These are phyloP conservation scores for Drosophila algonquin DNA, from an alignment of 2,888 invertebrate species.

Conservation along the genomic window DNA sequence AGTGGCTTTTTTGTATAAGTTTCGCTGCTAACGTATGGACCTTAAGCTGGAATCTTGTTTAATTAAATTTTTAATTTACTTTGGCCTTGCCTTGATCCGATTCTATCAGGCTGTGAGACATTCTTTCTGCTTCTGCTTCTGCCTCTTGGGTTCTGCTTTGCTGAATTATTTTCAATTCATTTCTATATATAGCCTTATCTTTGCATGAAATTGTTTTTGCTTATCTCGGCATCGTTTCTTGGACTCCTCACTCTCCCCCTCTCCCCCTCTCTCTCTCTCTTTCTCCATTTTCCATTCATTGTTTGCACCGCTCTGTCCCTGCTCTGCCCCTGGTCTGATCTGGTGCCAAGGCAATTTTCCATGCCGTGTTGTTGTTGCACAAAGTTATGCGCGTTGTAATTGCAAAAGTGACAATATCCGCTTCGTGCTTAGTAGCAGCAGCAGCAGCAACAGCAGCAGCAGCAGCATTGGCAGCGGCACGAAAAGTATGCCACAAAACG, in stretches of 20 bases:
- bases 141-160: conserved; percentile 6
- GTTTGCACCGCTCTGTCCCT: conserved; percentile 13
- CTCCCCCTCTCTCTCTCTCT: conserved; percentile 8
- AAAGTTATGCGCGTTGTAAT: conserved; percentile 63
- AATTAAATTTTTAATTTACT: conserved; percentile 19
- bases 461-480: conserved; percentile 36
- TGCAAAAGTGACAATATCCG: conserved; percentile 64
- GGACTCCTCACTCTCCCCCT: background rate
- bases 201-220: conserved; percentile 30
- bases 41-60: conserved; percentile 7
- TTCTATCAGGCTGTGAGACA: conserved; percentile 19
- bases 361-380: conserved; percentile 40
- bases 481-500: conserved; percentile 61
- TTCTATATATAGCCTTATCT: conserved; percentile 33
- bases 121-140: conserved; percentile 3
- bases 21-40: background rate
- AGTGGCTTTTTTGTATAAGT: background rate
- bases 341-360: conserved; percentile 46
- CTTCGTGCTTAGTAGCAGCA: conserved; percentile 55
- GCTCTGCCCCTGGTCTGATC: conserved; percentile 3
- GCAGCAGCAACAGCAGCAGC: conserved; percentile 17
- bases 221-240: conserved; percentile 32
- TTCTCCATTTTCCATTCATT: conserved; percentile 36
- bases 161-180: conserved; percentile 34
- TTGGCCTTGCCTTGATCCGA: conserved; percentile 22